These are phyloP conservation scores for Rhinogobio ventralis DNA, from an alignment of 2,797 vertebrate genomes.

Conservation along the genomic window DNA sequence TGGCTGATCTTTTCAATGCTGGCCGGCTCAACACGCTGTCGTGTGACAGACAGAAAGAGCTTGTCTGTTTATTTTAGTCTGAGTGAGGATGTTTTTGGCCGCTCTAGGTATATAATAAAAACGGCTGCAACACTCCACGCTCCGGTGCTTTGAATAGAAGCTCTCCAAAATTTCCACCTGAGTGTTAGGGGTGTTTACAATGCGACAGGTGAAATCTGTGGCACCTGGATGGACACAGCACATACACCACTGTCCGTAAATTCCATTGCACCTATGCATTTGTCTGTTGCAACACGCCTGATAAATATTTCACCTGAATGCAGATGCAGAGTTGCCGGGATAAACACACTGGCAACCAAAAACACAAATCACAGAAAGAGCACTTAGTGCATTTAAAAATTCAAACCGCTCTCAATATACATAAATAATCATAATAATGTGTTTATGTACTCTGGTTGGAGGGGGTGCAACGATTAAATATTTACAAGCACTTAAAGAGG, in stretches of 20 bases:
- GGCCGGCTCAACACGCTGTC: slow-evolving; percentile 69
- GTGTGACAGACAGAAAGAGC: slow-evolving; percentile 74
- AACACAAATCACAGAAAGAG: slow-evolving; percentile 73
- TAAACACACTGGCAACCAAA: slow-evolving; percentile 78
- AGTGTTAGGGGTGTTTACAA: slow-evolving; percentile 73
- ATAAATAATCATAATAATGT: slow-evolving; percentile 88
- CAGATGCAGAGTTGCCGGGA: slow-evolving; percentile 72
- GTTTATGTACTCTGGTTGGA: slow-evolving; percentile 74
- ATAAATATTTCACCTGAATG: slow-evolving; percentile 80
- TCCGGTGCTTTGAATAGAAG: slow-evolving; percentile 56
- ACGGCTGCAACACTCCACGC: slow-evolving; percentile 50
- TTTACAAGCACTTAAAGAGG: slow-evolving; percentile 72
- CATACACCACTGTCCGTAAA: slow-evolving; percentile 71
- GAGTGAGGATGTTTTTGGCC: slow-evolving; percentile 67
- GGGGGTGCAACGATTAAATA: slow-evolving; percentile 58
- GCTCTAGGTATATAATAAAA: slow-evolving; percentile 50
- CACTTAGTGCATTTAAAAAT: slow-evolving; percentile 81
- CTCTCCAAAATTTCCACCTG: slow-evolving; percentile 5
- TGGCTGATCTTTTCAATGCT: slow-evolving; percentile 80
- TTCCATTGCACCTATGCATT: slow-evolving; percentile 75
- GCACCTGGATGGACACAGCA: slow-evolving; percentile 59
- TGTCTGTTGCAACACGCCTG: slow-evolving; percentile 60
- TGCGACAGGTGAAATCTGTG: slow-evolving; percentile 60
- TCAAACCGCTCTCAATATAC: slow-evolving; percentile 76
- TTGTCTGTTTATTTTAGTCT: slow-evolving; percentile 73